A percentile compares a stretch with the other conserved stretches of the same genome.
Evolutionary conservation across 2,888 invertebrate genomes (phyloP).

Genomic region (Herminia tarsipennalis): DNA sequence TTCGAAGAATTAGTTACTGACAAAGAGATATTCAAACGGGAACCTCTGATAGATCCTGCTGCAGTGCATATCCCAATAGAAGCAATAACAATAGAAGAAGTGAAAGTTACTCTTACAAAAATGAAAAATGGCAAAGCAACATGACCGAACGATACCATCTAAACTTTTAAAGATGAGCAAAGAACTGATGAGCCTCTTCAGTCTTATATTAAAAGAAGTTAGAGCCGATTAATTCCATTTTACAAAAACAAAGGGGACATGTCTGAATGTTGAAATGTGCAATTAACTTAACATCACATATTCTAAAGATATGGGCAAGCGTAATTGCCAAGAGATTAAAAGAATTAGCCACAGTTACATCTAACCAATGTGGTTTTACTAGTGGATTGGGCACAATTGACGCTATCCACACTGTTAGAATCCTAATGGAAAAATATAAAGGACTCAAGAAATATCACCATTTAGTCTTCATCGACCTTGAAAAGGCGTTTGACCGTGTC

Average conservation of each 20-base stretch:
- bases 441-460: background rate
- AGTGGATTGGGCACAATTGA: background rate
- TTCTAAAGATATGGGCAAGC: slow-evolving; percentile 16
- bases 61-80: too few species aligned
- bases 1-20: too few species aligned
- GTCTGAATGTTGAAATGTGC: slow-evolving; percentile 14
- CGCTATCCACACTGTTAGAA: background rate
- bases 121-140: too few species aligned
- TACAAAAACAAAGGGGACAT: slow-evolving; percentile 23
- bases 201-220: too few species aligned
- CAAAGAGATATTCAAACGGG: too few species aligned
- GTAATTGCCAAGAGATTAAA: background rate
- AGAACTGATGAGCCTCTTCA: too few species aligned
- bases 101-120: too few species aligned
- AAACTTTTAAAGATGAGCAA: too few species aligned
- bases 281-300: slow-evolving; percentile 25
- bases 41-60: too few species aligned
- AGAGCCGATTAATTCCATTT: slow-evolving; percentile 20
- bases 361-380: background rate
- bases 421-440: slow-evolving; percentile 1
- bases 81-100: too few species aligned
- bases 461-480: background rate
- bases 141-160: too few species aligned
- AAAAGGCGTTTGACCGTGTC: slow-evolving; percentile 2
- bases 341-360: background rate